A percentile compares a stretch with the other conserved stretches of the same genome.
These are phyloP conservation scores for Acanthosoma haemorrhoidale DNA, from an alignment of 2,888 invertebrate species.

Conservation along the genomic window DNA sequence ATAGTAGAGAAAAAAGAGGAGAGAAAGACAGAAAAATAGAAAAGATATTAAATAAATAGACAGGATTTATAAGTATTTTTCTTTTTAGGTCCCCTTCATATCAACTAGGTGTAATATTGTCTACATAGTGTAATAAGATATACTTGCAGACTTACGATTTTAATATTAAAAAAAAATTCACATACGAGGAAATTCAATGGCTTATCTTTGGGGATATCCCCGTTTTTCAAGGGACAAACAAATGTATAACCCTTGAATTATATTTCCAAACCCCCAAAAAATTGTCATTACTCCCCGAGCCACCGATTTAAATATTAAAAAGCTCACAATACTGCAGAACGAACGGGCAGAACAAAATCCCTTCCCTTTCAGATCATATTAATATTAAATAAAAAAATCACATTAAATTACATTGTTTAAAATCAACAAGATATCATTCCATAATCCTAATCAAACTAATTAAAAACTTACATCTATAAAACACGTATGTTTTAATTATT, in stretches of 20 bases:
- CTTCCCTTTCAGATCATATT: conserved; percentile 29
- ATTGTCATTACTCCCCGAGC: neutral
- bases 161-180: conserved; percentile 15
- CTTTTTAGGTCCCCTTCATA: conserved; percentile 28
- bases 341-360: conserved; percentile 1
- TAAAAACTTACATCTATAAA: conserved; percentile 16
- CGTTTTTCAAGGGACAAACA: neutral
- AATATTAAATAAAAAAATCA: conserved; percentile 23
- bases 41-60: conserved; percentile 18
- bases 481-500: neutral
- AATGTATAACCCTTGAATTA: neutral
- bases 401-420: conserved; percentile 28
- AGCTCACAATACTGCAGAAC: conserved; percentile 21
- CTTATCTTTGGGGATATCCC: neutral
- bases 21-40: conserved; percentile 21
- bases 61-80: conserved; percentile 21
- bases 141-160: conserved; percentile 25
- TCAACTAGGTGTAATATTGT: conserved; percentile 21
- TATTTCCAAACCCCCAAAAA: neutral
- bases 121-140: conserved; percentile 28
- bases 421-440: conserved; percentile 11
- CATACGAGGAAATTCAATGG: conserved; percentile 11
- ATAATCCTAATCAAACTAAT: conserved; percentile 18
- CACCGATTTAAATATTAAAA: conserved; percentile 9
- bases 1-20: conserved; percentile 25